These are phyloP conservation scores for Diceros bicornis DNA, from an alignment of 2,797 vertebrate genomes.

Conservation along the genomic window DNA sequence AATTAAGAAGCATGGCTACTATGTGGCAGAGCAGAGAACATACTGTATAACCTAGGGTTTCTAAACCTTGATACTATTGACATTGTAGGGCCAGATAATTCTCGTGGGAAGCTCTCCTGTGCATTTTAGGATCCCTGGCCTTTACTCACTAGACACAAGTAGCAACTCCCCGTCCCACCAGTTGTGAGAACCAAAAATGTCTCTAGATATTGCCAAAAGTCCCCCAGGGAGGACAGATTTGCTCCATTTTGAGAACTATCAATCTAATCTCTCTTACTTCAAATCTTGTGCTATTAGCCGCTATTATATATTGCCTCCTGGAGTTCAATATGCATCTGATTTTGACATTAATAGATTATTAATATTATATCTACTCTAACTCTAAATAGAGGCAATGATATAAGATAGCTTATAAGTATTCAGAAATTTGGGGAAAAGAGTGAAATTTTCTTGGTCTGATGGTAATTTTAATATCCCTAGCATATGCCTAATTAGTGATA, in stretches of 20 bases:
- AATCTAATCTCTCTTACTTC: background rate
- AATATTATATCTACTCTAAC: slow-evolving; percentile 20
- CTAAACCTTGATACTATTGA: background rate
- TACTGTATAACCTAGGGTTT: background rate
- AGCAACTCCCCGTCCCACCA: background rate
- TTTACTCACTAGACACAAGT: background rate
- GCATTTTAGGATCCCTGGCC: background rate
- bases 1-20: background rate
- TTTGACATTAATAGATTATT: slow-evolving; percentile 57
- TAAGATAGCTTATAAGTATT: slow-evolving; percentile 37
- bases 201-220: background rate
- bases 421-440: background rate
- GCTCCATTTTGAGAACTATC: background rate
- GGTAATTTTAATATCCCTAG: slow-evolving; percentile 49
- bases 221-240: background rate
- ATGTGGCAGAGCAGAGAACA: background rate
- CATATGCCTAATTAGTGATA: slow-evolving; percentile 71
- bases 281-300: background rate
- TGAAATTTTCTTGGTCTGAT: slow-evolving; percentile 19
- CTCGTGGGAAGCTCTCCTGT: background rate
- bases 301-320: background rate
- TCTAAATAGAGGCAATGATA: background rate
- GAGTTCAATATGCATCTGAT: background rate
- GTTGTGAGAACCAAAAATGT: background rate
- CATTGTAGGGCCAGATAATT: background rate